A percentile compares a stretch with the other conserved stretches of the same genome.
Conservation (phyloP, 2,888 invertebrate species). For the Leptopilina drosophilae region DNA sequence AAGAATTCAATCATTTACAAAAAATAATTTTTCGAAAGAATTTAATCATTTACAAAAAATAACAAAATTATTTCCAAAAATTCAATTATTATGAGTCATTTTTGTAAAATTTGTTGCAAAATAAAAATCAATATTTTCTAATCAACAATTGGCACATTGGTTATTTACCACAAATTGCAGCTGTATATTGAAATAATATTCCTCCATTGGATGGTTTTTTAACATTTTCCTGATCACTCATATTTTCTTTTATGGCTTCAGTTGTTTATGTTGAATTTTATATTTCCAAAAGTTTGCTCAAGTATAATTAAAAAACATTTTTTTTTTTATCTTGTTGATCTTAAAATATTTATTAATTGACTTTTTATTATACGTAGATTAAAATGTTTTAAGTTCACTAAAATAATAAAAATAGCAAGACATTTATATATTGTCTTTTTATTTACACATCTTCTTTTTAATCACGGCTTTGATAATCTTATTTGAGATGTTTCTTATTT, state of each 20-base stretch:
- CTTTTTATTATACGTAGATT: no score
- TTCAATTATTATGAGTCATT: no score
- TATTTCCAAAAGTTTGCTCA: neutral
- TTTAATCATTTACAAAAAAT: neutral
- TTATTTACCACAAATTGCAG: slow-evolving; percentile 18
- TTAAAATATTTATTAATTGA: no score
- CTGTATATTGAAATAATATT: slow-evolving; percentile 25
- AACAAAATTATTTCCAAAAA: no score
- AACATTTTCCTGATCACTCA: neutral
- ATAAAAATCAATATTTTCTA: neutral
- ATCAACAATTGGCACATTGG: neutral
- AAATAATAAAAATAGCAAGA: neutral
- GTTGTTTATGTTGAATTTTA: neutral
- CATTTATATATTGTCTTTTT: neutral
- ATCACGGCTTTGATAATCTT: no score
- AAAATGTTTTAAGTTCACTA: no score
- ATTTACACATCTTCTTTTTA: neutral
- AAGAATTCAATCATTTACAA: no score
- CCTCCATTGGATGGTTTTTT: neutral
- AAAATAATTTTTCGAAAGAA: no score
- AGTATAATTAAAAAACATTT: neutral
- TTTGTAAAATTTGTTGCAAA: no score
- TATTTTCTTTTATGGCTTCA: neutral
- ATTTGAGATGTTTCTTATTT: neutral
- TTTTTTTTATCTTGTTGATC: neutral